Base-by-base conservation (phyloP, 2,888 invertebrate genomes). In the Lasioglossum pauxillum region DNA sequence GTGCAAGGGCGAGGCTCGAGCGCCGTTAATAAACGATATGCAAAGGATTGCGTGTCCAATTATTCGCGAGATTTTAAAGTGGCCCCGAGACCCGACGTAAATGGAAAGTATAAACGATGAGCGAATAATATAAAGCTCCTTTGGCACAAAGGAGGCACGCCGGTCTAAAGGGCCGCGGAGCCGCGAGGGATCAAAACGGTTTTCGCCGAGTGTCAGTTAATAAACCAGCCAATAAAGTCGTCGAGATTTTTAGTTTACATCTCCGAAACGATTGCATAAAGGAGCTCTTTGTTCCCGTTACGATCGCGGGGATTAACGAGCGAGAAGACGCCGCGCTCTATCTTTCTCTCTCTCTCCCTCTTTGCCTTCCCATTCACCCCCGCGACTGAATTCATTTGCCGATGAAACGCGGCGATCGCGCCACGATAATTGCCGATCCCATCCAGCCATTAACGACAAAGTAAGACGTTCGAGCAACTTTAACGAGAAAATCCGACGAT, bases 131-230 rank as follows among this genome's bases (percentile, higher is more conserved):
- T 82, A 81, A 89, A 80, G 82, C 77, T 82, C 64, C 69, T 79
- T 83, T 77, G 44, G 67, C 44, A n/a, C 75, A 78, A 44, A 75
- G 38, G 38, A 46, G 41, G 44, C 53, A 10, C 73, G 41, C 14
- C 27, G 46, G 38, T 57, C 81, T 60, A 79, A 82, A 91, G 91
- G 88, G 89, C 67, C 35, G 67, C 19, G 19, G 49, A 53, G 23
- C 83, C 87, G 88, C 88, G 88, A 89, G 91, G 90, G 90, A 88
- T 87, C 90, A 90, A 89, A 89, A 90, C 92, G 90, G 2, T 89
- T 91, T 88, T 90, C 92, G 89, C 91, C 87, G 91, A 90, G 89
- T 87, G 84, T 89, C 86, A 84, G 92, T 92, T 93, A 93, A 93
- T 92, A 93, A 91, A 91, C 86, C 90, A 72, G 89, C 87, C 90